A percentile compares a stretch with the other conserved stretches of the same genome.
Evolutionary conservation across 1,140 invertebrate genomes (phyloP).

Genomic region (Popillia japonica): DNA sequence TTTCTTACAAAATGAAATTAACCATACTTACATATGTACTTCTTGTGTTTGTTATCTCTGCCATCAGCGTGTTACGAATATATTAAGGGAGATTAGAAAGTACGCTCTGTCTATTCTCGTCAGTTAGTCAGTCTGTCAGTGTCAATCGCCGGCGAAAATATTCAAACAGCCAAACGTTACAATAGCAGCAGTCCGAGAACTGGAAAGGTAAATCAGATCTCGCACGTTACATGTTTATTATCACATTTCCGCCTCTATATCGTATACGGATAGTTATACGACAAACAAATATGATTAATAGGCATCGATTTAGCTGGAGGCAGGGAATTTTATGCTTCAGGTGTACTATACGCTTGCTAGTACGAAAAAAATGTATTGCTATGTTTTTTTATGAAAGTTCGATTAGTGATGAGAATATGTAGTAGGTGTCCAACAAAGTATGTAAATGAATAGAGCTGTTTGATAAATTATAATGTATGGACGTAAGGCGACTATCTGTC

Average conservation of each 20-base stretch:
- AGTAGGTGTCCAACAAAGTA: neutral
- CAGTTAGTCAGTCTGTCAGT: constrained; percentile 10
- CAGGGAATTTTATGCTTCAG: neutral
- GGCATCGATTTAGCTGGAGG: neutral
- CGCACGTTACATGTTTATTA: constrained; percentile 9
- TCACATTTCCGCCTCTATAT: neutral
- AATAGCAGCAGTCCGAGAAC: neutral
- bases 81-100: constrained; percentile 32
- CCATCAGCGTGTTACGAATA: constrained; percentile 16
- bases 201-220: constrained; percentile 3
- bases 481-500: neutral
- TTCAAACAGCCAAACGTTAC: neutral
- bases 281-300: constrained; percentile 7
- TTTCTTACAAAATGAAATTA: too few relatives aligned
- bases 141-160: constrained; percentile 18
- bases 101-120: constrained; percentile 22
- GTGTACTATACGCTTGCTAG: neutral
- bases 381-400: neutral
- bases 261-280: neutral
- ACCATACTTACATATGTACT: neutral
- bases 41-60: neutral
- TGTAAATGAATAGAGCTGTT: neutral
- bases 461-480: neutral
- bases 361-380: neutral
- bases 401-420: neutral